A percentile compares a stretch with the other conserved stretches of the same genome.
phyloP scores from a whole-genome alignment of 2,888 invertebrate species.

The Tiphia femorata region DNA sequence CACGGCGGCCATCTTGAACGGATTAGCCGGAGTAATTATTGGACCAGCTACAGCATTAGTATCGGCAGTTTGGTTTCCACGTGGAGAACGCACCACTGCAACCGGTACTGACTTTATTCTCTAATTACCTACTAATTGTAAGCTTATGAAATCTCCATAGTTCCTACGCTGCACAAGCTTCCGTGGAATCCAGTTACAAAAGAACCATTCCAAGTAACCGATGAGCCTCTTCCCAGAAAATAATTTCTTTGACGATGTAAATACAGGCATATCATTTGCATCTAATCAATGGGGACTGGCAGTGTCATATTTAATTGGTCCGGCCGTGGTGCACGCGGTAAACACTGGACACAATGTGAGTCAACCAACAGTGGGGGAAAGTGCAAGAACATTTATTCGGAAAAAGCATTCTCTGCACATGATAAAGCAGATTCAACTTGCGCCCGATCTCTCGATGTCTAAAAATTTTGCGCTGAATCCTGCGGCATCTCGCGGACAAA shows the following conservation, averaged over 20 bases:
- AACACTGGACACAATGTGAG: too few species aligned
- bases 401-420: background rate
- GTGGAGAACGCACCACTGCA: conserved; percentile 68
- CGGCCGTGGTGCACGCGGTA: too few species aligned
- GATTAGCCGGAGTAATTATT: conserved; percentile 66
- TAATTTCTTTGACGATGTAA: too few species aligned
- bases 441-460: background rate
- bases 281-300: conserved; percentile 55
- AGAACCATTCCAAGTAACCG: too few species aligned
- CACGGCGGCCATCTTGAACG: conserved; percentile 64
- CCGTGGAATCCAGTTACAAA: too few species aligned
- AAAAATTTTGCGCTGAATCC: conserved; percentile 10
- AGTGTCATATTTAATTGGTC: conserved; percentile 53
- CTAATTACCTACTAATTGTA: too few species aligned
- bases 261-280: conserved; percentile 52
- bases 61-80: conserved; percentile 69
- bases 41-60: conserved; percentile 65
- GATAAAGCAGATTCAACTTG: background rate
- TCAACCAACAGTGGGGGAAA: background rate
- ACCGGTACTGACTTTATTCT: too few species aligned
- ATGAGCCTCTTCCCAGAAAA: too few species aligned
- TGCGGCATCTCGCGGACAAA: conserved; percentile 32
- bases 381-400: background rate
- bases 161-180: too few species aligned
- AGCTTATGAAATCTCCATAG: too few species aligned